Conservation (phyloP, 2,888 invertebrate species). For the Sepiola atlantica region DNA sequence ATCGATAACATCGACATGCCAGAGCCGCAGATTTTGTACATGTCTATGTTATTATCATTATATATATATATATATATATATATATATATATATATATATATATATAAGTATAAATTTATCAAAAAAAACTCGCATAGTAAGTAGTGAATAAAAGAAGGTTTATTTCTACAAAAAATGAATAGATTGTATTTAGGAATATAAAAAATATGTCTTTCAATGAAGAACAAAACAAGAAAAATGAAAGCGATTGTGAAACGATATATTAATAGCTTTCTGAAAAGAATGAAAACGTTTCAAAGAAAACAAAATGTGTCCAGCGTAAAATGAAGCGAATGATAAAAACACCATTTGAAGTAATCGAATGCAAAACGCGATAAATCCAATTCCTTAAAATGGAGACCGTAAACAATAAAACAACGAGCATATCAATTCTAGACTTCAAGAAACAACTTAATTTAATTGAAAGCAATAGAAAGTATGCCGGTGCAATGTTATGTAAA, state of each 20-base stretch:
- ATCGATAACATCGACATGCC: no score
- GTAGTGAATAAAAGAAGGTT: not conserved
- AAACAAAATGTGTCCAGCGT: not conserved
- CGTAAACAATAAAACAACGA: no score
- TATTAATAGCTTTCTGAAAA: not conserved
- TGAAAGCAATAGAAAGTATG: no score
- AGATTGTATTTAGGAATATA: not conserved
- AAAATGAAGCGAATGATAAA: not conserved
- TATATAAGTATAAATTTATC: no score
- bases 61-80: no score
- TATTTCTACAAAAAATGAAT: not conserved
- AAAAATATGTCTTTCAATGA: not conserved
- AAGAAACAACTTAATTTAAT: no score
- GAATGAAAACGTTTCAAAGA: not conserved
- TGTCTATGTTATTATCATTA: no score
- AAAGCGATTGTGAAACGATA: not conserved
- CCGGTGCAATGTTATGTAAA: no score
- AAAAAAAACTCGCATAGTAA: no score
- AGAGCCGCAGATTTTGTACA: no score
- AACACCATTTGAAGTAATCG: not conserved
- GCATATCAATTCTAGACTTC: no score
- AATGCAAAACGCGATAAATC: not conserved
- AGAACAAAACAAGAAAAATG: not conserved
- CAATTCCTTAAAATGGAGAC: not conserved
- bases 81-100: no score